Conservation (phyloP, 2,888 invertebrate species). For the Trichogramma dendrolimi region DNA sequence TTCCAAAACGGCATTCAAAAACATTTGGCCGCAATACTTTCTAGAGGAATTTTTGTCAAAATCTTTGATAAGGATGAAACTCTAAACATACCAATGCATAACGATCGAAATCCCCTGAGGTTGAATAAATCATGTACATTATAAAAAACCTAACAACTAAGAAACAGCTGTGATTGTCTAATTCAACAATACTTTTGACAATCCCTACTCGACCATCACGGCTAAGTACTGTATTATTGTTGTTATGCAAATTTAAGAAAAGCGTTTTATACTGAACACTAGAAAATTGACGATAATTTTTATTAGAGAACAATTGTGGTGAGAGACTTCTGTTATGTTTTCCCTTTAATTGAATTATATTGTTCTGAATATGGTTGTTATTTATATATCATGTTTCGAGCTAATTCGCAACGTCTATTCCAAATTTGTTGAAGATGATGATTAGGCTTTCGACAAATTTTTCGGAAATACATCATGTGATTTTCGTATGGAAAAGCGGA, state of each 20-base stretch:
- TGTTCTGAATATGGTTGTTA: neutral
- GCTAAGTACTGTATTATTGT: slow-evolving; percentile 12
- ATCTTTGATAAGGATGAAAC: neutral
- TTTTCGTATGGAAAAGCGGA: slow-evolving; percentile 2
- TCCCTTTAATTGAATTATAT: slow-evolving; percentile 4
- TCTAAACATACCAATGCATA: neutral
- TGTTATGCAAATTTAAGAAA: neutral
- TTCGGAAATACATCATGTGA: slow-evolving; percentile 23
- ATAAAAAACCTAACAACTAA: neutral
- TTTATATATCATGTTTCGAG: neutral
- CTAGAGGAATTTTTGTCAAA: neutral
- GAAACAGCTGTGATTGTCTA: slow-evolving; percentile 1
- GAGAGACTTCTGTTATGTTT: neutral
- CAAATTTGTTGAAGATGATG: slow-evolving; percentile 23
- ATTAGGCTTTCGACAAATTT: slow-evolving; percentile 18
- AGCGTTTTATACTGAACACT: too few species aligned
- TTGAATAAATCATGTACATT: slow-evolving; percentile 2
- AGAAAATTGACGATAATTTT: slow-evolving; percentile 7
- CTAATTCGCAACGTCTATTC: slow-evolving; percentile 12
- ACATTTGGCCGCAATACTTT: slow-evolving; percentile 2
- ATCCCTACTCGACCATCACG: slow-evolving; percentile 4
- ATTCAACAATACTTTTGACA: slow-evolving; percentile 9
- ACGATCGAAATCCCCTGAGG: neutral
- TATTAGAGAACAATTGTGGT: neutral
- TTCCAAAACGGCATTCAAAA: slow-evolving; percentile 13